These are phyloP conservation scores for Columba janthina DNA, from an alignment of 2,113 vertebrate genomes.

Conservation along the genomic window DNA sequence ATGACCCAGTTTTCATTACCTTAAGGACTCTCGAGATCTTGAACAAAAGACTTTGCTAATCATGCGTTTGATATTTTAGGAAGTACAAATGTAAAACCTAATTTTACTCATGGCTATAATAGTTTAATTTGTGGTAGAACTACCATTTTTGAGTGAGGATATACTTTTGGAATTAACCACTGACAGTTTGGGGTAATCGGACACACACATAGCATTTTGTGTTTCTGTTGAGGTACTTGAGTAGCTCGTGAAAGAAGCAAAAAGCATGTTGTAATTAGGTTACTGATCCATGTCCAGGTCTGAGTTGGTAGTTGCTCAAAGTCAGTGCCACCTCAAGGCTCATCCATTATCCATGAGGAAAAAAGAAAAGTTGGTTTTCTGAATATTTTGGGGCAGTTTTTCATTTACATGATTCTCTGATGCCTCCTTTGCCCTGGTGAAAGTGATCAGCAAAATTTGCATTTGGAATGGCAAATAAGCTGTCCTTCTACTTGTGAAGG, in stretches of 20 bases:
- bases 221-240: neutral
- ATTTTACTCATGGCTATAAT: constrained; percentile 51
- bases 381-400: constrained; percentile 23
- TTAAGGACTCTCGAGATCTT: constrained; percentile 60
- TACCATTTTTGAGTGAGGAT: constrained; percentile 25
- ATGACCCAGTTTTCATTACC: constrained; percentile 28
- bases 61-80: constrained; percentile 75
- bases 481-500: neutral
- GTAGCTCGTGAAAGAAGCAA: neutral
- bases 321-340: constrained; percentile 17
- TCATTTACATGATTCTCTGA: constrained; percentile 25
- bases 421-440: neutral
- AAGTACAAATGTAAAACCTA: constrained; percentile 66
- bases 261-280: neutral
- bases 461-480: neutral
- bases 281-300: constrained; percentile 8
- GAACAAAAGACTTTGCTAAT: constrained; percentile 65
- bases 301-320: constrained; percentile 5
- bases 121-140: constrained; percentile 52
- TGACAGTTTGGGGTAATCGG: constrained; percentile 13
- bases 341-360: constrained; percentile 26
- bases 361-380: neutral
- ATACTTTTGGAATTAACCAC: neutral
- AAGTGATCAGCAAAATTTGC: neutral
- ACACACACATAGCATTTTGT: neutral